These are phyloP conservation scores for Drosophila histrio DNA, from an alignment of 2,888 invertebrate genomes.

Conservation along the genomic window DNA sequence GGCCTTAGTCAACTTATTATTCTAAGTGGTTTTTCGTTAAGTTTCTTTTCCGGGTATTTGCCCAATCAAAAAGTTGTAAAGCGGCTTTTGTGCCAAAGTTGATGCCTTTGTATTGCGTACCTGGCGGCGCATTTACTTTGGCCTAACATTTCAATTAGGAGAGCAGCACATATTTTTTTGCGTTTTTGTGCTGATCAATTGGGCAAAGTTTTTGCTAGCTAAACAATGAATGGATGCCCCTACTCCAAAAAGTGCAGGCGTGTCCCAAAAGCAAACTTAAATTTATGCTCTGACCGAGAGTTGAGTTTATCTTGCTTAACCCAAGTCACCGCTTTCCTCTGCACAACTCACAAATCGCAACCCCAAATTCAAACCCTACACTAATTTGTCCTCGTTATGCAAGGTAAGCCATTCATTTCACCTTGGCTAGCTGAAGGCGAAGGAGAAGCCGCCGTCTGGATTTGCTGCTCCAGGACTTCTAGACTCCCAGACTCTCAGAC, in stretches of 20 bases:
- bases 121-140: conserved; percentile 36
- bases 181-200: conserved; percentile 61
- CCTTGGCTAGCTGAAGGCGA: conserved; percentile 13
- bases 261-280: conserved; percentile 45
- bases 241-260: conserved; percentile 32
- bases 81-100: conserved; percentile 36
- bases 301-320: conserved; percentile 51
- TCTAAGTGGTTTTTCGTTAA: conserved; percentile 56
- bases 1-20: conserved; percentile 52
- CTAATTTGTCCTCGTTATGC: conserved; percentile 70
- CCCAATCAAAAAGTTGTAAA: conserved; percentile 67
- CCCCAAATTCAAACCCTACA: conserved; percentile 16
- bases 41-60: conserved; percentile 44
- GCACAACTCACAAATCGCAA: background rate
- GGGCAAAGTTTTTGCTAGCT: conserved; percentile 48
- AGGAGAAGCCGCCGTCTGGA: conserved; percentile 20
- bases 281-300: conserved; percentile 46
- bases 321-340: background rate
- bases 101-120: conserved; percentile 21
- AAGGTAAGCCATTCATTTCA: conserved; percentile 52
- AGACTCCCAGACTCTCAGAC: background rate
- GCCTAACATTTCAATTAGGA: conserved; percentile 61
- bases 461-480: conserved; percentile 22
- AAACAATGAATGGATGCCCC: conserved; percentile 50
- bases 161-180: conserved; percentile 18